These are phyloP conservation scores for Petrocephalus schoutedeni DNA, from an alignment of 2,797 vertebrate genomes.

Conservation along the genomic window DNA sequence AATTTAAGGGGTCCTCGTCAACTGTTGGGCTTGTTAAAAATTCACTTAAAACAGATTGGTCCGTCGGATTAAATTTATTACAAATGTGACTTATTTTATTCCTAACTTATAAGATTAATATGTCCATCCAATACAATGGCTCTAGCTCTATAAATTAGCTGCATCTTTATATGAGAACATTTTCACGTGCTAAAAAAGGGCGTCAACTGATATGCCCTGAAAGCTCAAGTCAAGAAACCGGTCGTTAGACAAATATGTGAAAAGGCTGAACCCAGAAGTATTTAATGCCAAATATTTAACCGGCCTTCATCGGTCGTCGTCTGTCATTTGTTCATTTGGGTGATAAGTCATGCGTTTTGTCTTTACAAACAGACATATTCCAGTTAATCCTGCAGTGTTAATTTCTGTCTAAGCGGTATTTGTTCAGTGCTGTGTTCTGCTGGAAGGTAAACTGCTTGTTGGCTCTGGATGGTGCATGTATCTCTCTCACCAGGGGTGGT, in stretches of 20 bases:
- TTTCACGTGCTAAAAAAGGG: not conserved
- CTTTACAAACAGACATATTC: not conserved
- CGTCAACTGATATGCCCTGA: not conserved
- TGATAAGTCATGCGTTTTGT: not conserved
- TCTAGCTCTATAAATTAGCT: not conserved
- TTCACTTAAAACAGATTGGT: not conserved
- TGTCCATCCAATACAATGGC: not conserved
- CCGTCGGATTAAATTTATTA: not conserved
- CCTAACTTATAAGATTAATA: not conserved
- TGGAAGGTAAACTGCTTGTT: not conserved
- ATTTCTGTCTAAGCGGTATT: not conserved
- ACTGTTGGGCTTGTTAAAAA: not conserved
- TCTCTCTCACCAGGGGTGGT: not conserved
- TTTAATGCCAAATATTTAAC: not conserved
- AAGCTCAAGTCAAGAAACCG: not conserved
- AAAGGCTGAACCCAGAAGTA: not conserved
- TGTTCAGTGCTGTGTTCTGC: not conserved
- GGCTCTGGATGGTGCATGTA: not conserved
- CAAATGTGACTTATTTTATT: not conserved
- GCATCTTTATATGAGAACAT: not conserved
- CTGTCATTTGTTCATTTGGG: not conserved
- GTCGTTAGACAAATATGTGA: not conserved
- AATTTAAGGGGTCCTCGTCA: not conserved
- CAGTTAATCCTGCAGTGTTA: not conserved
- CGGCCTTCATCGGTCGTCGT: not conserved